Evolutionary conservation across 2,888 invertebrate genomes (phyloP).

Genomic region (Andrena praecox): DNA sequence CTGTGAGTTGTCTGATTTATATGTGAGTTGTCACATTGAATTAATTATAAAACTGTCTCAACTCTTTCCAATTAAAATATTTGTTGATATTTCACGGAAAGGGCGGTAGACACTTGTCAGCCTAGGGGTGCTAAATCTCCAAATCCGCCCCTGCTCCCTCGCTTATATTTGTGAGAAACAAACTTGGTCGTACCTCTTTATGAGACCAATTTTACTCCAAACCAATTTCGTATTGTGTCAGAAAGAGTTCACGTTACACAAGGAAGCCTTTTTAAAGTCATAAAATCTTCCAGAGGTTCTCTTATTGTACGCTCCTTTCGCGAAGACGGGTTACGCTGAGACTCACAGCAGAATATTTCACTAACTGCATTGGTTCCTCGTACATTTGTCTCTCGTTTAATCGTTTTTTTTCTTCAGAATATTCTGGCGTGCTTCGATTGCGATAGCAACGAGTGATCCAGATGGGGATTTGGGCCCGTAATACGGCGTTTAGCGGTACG

Average conservation of each 20-base stretch:
- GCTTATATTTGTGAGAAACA: too few species aligned
- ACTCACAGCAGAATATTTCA: not conserved
- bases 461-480: slow-evolving; percentile 49
- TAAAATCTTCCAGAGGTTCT: not conserved
- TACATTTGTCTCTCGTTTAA: not conserved
- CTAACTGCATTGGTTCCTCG: not conserved
- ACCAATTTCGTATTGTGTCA: not conserved
- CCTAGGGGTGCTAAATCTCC: too few species aligned
- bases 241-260: slow-evolving; percentile 29
- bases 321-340: not conserved
- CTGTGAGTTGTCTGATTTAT: too few species aligned
- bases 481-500: slow-evolving; percentile 46
- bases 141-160: too few species aligned
- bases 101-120: too few species aligned
- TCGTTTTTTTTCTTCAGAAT: not conserved
- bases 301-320: slow-evolving; percentile 11
- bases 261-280: slow-evolving; percentile 33
- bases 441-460: slow-evolving; percentile 31
- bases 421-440: slow-evolving; percentile 19
- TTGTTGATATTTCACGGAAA: too few species aligned
- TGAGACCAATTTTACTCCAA: not conserved
- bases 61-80: too few species aligned
- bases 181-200: not conserved
- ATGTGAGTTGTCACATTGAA: too few species aligned
- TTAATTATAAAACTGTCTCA: too few species aligned